A percentile compares a stretch with the other conserved stretches of the same genome.
phyloP scores from a whole-genome alignment of 2,113 vertebrate genomes.

The Aphelocoma coerulescens region DNA sequence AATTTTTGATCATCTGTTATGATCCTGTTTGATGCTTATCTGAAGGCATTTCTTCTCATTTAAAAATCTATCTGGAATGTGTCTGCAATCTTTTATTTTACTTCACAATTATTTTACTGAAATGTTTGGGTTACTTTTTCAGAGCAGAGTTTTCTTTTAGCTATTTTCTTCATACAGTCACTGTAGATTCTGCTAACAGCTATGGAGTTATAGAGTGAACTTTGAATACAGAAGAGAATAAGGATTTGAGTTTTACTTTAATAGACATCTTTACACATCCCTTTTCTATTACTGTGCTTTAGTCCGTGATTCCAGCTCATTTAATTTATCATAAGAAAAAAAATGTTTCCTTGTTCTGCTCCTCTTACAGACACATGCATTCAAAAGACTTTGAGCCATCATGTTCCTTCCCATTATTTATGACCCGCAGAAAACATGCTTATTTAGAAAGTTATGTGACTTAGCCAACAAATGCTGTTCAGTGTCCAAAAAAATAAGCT shows the following conservation, averaged over 20 bases:
- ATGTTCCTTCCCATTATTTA: constrained; percentile 39
- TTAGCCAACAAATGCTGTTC: background rate
- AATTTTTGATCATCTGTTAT: constrained; percentile 34
- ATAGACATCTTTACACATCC: constrained; percentile 31
- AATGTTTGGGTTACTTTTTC: background rate
- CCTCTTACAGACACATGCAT: background rate
- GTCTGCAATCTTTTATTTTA: background rate
- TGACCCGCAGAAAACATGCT: background rate
- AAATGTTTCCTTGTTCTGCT: background rate
- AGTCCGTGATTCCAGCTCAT: background rate
- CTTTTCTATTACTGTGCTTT: constrained; percentile 25
- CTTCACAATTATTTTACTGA: background rate
- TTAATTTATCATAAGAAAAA: constrained; percentile 23
- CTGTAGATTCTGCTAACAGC: background rate
- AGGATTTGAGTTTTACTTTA: constrained; percentile 34
- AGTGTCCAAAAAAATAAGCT: background rate
- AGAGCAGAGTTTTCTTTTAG: background rate
- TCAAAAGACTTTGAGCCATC: constrained; percentile 24
- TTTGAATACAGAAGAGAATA: background rate
- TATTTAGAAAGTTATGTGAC: constrained; percentile 9
- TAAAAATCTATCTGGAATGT: background rate
- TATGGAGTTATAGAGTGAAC: background rate
- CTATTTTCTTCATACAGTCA: background rate
- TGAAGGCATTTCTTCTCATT: background rate
- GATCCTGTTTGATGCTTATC: background rate